phyloP scores from a whole-genome alignment of 2,888 invertebrate genomes.

The Acholoe squamosa region DNA sequence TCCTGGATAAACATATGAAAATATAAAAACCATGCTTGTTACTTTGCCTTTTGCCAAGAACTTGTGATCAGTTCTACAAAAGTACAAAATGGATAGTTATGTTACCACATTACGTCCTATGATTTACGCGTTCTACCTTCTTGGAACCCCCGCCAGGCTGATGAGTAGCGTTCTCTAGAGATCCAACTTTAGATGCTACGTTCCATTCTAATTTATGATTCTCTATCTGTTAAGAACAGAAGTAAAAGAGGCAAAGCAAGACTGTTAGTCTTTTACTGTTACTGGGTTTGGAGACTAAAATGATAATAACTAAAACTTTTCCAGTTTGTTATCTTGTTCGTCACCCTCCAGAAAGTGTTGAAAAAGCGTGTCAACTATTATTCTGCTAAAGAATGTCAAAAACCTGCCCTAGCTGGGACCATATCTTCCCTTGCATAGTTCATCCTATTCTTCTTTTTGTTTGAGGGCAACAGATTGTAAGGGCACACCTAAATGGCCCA shows the following conservation, averaged over 20 bases:
- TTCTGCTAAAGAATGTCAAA: too few species aligned
- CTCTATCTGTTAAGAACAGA: constrained; percentile 65
- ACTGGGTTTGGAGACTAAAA: background rate
- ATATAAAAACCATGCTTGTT: background rate
- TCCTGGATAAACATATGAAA: too few species aligned
- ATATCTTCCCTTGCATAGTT: too few species aligned
- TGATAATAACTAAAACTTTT: background rate
- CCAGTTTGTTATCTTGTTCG: background rate
- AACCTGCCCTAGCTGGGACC: too few species aligned
- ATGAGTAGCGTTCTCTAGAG: constrained; percentile 94
- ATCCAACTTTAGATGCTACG: constrained; percentile 96
- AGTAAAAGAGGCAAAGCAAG: background rate
- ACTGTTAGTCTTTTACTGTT: background rate
- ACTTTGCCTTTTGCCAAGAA: constrained; percentile 11
- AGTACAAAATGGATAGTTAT: background rate
- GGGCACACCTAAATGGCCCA: too few species aligned
- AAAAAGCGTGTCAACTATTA: too few species aligned
- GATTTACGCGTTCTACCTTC: constrained; percentile 85
- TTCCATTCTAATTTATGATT: constrained; percentile 73
- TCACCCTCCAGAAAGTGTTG: background rate
- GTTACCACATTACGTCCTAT: background rate
- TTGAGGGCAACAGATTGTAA: too few species aligned
- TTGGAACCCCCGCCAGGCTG: constrained; percentile 97
- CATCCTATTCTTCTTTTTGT: too few species aligned
- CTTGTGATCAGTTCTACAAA: background rate